Conservation (phyloP, 1,140 invertebrate species). For the Habropoda laboriosa region DNA sequence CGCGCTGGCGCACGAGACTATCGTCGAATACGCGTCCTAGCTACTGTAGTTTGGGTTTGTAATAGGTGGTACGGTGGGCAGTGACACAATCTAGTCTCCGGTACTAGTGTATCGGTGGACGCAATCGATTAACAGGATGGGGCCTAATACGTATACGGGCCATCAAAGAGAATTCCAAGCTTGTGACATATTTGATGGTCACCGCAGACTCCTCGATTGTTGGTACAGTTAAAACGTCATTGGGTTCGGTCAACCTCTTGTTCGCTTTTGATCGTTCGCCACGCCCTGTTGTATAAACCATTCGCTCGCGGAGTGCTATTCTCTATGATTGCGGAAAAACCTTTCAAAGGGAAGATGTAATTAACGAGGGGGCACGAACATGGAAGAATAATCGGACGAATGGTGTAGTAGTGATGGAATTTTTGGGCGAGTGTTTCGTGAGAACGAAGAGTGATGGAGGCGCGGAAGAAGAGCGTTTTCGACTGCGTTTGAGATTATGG, state of each 20-base stretch:
- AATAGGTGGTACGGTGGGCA: not conserved
- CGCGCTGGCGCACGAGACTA: not conserved
- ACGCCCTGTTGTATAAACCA: not conserved
- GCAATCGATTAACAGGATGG: constrained; percentile 54
- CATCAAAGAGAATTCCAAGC: constrained; percentile 62
- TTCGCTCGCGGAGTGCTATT: not conserved
- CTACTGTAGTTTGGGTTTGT: not conserved
- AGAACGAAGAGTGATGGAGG: no score
- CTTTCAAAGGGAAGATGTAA: no score
- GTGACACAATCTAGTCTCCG: not conserved
- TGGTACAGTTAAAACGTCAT: constrained; percentile 68
- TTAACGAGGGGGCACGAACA: no score
- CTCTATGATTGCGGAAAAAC: not conserved
- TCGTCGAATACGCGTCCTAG: not conserved
- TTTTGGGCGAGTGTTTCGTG: no score
- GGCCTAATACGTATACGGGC: constrained; percentile 40
- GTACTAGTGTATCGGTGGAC: constrained; percentile 7
- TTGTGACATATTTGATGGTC: constrained; percentile 47
- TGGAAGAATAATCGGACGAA: no score
- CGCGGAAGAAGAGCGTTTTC: no score
- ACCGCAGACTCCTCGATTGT: constrained; percentile 47
- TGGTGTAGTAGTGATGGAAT: no score
- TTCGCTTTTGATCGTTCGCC: constrained; percentile 21
- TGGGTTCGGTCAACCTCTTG: constrained; percentile 7
- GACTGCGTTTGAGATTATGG: no score